Base-by-base conservation (phyloP, 2,888 invertebrate species). In the Drosophila neutralis region DNA sequence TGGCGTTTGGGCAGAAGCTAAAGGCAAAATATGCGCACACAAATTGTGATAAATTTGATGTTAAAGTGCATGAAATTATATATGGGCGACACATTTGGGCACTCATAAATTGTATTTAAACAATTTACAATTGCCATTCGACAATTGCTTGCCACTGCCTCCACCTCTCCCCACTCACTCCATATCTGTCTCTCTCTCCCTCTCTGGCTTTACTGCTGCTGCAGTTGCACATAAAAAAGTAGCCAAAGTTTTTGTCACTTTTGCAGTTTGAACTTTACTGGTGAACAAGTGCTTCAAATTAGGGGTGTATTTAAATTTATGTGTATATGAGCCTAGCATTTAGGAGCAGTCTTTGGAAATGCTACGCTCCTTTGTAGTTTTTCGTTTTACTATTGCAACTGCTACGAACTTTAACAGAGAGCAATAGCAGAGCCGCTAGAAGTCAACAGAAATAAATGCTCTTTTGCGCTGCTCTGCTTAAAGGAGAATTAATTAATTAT, bases 1-100 rank as follows among this genome's bases (percentile, higher is more conserved):
- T 57, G 76, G 78, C 76, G 67, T 11, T 8, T 56, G 2, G n/a
- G 27, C 27, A 40, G 71, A 60, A 69, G 54, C 67, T 70, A 70
- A 67, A 87, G 86, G 81, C 38, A 80, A 87, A 82, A 86, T 82
- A 88, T 88, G 87, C 76, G 76, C 82, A 79, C 90, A 88, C 89
- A 91, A 91, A 91, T 91, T 91, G 91, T 91, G 91, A 91, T 91
- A 91, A 91, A 91, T 91, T 85, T 90, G 87, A 90, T 88, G 84
- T 83, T 91, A 91, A 91, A 91, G 90, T 91, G 90, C 91, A 91
- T 91, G 87, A 87, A 87, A 87, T 87, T 87, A 87, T 89, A 89
- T 89, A 45, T 45, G 45, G 90, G 87, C 89, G 89, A 89, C 89
- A 87, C 87, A 87, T 87, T 91, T 90, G 90, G 87, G 86, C 89